Percentiles rank a stretch among this genome's conserved stretches.
Conservation (phyloP, 2,113 vertebrate genomes). For the Tursiops truncatus region DNA sequence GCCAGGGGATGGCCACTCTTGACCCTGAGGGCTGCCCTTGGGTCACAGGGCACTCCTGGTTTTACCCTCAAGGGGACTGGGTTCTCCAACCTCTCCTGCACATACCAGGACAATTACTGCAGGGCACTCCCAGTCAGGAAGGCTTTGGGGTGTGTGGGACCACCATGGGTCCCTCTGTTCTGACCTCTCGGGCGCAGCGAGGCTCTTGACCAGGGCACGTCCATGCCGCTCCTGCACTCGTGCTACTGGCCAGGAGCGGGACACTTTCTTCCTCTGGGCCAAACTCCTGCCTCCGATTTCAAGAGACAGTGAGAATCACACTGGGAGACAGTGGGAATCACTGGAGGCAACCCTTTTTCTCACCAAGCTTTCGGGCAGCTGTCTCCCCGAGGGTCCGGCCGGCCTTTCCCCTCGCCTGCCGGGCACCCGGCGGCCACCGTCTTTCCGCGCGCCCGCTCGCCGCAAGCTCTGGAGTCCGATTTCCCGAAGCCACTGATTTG, state of each 20-base stretch:
- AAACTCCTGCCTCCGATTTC: slow-evolving; percentile 34
- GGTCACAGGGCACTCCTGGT: background rate
- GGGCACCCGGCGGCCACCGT: background rate
- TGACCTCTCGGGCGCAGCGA: background rate
- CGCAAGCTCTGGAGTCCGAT: slow-evolving; percentile 10
- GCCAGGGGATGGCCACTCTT: background rate
- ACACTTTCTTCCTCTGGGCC: slow-evolving; percentile 49
- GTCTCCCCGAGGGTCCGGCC: background rate
- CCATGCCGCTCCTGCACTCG: background rate
- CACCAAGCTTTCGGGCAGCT: background rate
- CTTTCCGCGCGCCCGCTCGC: background rate
- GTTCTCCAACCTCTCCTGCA: background rate
- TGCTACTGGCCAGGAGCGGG: background rate
- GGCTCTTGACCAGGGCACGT: background rate
- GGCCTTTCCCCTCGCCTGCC: background rate
- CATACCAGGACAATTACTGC: background rate
- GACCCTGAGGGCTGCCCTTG: background rate
- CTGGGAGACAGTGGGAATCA: background rate
- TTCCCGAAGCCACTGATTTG: slow-evolving; percentile 52
- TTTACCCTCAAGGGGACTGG: background rate
- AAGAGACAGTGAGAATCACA: background rate
- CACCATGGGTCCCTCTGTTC: background rate
- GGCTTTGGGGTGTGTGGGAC: background rate
- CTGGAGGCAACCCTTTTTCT: background rate
- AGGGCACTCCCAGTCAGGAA: background rate